Percentiles rank a stretch among this genome's conserved stretches.
phyloP scores from a whole-genome alignment of 2,113 vertebrate species.

The rabbit (Oryctolagus cuniculus) region DNA sequence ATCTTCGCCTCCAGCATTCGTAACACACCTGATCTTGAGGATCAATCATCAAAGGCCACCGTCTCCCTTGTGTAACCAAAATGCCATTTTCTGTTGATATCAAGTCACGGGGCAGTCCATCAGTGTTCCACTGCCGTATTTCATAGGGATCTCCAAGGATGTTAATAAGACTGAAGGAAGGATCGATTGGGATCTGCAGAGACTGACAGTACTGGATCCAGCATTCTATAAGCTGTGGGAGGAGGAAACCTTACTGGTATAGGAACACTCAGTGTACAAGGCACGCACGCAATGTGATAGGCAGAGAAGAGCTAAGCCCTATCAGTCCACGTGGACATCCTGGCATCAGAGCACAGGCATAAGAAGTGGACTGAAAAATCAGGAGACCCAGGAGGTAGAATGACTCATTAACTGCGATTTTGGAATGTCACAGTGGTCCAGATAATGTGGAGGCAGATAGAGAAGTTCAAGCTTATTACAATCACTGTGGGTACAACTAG shows the following conservation, averaged over 20 bases:
- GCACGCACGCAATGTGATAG: too few species aligned
- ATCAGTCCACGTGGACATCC: not conserved
- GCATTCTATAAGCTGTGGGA: conserved; percentile 89
- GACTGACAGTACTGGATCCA: conserved; percentile 90
- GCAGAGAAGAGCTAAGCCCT: not conserved
- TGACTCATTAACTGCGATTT: not conserved
- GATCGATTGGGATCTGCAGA: conserved; percentile 90
- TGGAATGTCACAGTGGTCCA: not conserved
- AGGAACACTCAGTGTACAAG: not conserved
- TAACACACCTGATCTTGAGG: conserved; percentile 92
- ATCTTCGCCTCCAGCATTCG: not conserved
- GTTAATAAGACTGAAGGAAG: conserved; percentile 91
- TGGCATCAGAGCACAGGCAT: not conserved
- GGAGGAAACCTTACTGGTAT: not conserved
- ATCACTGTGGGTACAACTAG: not conserved
- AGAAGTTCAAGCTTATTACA: not conserved
- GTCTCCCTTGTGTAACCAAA: conserved; percentile 90
- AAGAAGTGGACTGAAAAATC: not conserved
- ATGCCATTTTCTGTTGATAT: conserved; percentile 93
- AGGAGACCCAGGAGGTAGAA: not conserved
- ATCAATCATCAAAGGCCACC: conserved; percentile 95
- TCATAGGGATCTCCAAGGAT: conserved; percentile 91
- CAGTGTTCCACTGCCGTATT: conserved; percentile 93
- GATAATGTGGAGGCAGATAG: not conserved
- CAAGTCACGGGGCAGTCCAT: conserved; percentile 90